These are phyloP conservation scores for Opisthocomus hoazin DNA, from an alignment of 2,113 vertebrate species.

Conservation along the genomic window DNA sequence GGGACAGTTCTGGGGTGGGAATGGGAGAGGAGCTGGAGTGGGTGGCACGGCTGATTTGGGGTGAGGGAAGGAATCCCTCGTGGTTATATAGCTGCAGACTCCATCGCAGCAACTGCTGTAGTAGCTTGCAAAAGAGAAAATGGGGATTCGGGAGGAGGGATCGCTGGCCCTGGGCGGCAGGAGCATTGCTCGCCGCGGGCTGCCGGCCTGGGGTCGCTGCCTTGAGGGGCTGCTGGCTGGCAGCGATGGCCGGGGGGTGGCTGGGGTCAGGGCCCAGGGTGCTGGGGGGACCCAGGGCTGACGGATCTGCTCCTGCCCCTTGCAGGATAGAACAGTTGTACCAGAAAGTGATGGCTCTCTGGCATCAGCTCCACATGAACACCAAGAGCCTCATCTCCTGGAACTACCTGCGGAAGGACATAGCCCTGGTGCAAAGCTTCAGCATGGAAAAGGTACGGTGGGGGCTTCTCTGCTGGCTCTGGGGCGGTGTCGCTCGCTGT, in stretches of 20 bases:
- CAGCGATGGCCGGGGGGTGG: neutral
- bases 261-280: neutral
- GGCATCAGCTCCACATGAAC: slow-evolving; percentile 96
- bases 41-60: neutral
- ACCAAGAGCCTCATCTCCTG: slow-evolving; percentile 96
- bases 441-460: slow-evolving; percentile 82
- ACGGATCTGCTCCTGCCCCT: neutral
- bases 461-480: neutral
- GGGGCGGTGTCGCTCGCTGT: neutral
- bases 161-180: neutral
- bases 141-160: neutral
- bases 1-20: neutral
- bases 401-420: slow-evolving; percentile 91
- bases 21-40: neutral
- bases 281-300: neutral
- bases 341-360: slow-evolving; percentile 96
- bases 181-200: rapidly evolving
- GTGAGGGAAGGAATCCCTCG: rapidly evolving
- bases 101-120: neutral
- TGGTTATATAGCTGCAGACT: neutral
- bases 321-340: slow-evolving; percentile 91
- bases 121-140: neutral
- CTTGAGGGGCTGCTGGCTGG: neutral
- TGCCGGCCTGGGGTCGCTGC: neutral
- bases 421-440: slow-evolving; percentile 85